Conservation (phyloP, 1,140 invertebrate genomes). For the Gerris buenoi region DNA sequence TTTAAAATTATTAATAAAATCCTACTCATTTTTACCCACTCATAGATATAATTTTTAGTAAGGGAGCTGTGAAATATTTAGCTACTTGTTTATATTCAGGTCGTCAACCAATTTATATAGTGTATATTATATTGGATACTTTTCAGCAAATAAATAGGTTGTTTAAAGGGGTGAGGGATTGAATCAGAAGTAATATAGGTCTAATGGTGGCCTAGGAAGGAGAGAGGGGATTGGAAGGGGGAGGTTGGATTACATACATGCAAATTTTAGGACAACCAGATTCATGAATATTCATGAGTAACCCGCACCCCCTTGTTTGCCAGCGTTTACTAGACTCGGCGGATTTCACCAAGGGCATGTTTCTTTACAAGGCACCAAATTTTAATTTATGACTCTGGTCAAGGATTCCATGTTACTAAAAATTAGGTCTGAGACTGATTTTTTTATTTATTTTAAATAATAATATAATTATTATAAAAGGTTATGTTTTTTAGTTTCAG, state of each 20-base stretch:
- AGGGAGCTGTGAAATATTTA: too few species aligned
- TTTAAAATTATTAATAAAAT: too few species aligned
- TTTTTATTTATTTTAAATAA: too few species aligned
- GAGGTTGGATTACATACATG: neutral
- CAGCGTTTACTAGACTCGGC: neutral
- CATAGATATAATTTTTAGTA: too few species aligned
- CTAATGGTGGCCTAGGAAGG: neutral
- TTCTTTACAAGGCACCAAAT: neutral
- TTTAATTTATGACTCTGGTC: neutral
- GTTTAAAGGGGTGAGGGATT: neutral
- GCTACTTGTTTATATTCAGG: too few species aligned
- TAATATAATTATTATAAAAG: too few species aligned
- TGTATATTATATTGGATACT: neutral
- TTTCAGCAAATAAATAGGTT: neutral
- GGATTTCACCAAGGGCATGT: neutral
- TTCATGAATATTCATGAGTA: neutral
- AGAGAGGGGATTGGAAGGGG: too few species aligned
- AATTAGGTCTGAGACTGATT: too few species aligned
- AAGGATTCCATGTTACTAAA: too few species aligned
- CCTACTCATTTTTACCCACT: too few species aligned
- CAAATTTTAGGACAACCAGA: neutral
- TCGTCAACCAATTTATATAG: neutral
- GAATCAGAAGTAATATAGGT: neutral
- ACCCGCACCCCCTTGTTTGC: neutral
- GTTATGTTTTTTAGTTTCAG: too few species aligned